Conservation (phyloP, 2,113 vertebrate genomes). For the Recurvirostra avosetta region DNA sequence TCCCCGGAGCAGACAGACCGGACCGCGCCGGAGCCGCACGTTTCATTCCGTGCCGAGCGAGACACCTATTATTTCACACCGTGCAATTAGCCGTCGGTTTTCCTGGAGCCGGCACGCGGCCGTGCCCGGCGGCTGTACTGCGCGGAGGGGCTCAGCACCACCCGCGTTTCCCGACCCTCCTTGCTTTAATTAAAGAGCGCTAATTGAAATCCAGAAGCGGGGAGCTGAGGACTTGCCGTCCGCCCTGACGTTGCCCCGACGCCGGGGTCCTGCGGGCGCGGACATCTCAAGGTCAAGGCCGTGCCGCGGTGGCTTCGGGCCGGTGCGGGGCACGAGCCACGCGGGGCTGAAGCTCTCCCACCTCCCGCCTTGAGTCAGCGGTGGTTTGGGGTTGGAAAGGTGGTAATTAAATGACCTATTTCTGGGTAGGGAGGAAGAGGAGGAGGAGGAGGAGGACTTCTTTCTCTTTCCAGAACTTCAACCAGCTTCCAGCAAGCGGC, state of each 20-base stretch:
- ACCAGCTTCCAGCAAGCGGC: not conserved
- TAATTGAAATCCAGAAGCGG: not conserved
- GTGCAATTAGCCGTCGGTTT: not conserved
- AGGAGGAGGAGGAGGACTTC: not conserved
- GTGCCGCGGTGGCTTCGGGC: not conserved
- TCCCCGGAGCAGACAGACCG: not conserved
- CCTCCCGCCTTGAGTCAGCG: not conserved
- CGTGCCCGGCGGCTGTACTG: rapidly evolving
- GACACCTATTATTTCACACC: not conserved
- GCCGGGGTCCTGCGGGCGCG: not conserved
- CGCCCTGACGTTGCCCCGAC: not conserved
- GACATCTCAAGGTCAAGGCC: not conserved
- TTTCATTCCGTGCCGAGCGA: rapidly evolving
- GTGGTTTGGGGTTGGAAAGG: not conserved
- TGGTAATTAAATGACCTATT: slow-evolving; percentile 47
- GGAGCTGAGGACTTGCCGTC: not conserved
- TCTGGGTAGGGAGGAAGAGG: slow-evolving; percentile 17
- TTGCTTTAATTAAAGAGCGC: not conserved
- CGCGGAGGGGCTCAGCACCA: rapidly evolving
- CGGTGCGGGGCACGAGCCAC: not conserved
- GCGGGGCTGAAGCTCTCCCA: not conserved
- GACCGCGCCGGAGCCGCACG: rapidly evolving
- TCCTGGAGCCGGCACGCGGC: rapidly evolving
- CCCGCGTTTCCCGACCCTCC: rapidly evolving
- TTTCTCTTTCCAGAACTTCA: slow-evolving; percentile 5